Evolutionary conservation across 1,140 invertebrate species (phyloP), one percentile per base, ranked within the genome.

Genomic region (Camponotus vicinus): DNA sequence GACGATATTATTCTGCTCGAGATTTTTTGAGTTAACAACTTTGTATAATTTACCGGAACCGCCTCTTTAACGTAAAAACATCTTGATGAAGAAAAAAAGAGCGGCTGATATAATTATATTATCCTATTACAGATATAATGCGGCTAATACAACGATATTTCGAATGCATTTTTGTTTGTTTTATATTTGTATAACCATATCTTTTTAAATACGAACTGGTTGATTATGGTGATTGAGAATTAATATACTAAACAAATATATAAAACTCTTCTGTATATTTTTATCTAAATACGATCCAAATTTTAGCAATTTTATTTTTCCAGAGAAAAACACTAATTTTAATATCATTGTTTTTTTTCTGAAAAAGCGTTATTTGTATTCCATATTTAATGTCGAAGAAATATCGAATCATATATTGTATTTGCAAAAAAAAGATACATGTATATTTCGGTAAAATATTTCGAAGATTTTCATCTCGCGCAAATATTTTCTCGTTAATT

Each of bases 1-100:
- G 63, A 78, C 59, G 59, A 80, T 80, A 80, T 69, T 69, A 80
- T 80, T 69, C 61, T 69, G n/a, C 61, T 52, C 45, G n/a, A 80
- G 45, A 69, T 70, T 80, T 80, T 80, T 80, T 80, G 45, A 80
- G 64, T 40, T 55, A 18, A 34, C 49, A 70, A 70, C 64, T 80
- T 55, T 8, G 64, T 21, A 9, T 37, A 79, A 69, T 79, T 79
- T 69, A 45, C n/a, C 21, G 49, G 76, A 45, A 45, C 42, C 49
- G 61, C 61, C 32, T 52, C 15, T 45, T 66, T 45, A 18, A 64
- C 8, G 40, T 66, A 45, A 78, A 66, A 66, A 78, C 59, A 21
- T 55, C 45, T 70, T 27, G 15, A 27, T 37, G 63, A 15, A 11
- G 57, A 70, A 27, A 27, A 27, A 27, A 27, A 27, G 27, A 27